Conservation (phyloP, 2,888 invertebrate genomes). For the Agrochola litura region DNA sequence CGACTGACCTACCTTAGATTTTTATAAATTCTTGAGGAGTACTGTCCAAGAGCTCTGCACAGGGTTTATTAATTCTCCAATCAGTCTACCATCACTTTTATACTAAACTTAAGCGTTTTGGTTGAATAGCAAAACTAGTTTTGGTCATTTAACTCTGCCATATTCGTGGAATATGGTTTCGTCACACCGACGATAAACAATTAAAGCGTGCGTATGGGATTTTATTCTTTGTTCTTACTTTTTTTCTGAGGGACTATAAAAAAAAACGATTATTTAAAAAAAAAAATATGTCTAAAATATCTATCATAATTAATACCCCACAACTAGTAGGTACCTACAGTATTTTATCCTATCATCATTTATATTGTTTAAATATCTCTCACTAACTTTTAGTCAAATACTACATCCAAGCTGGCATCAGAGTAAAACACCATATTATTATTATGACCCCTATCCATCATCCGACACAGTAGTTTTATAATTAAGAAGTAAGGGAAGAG, state of each 20-base stretch:
- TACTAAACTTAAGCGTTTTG: constrained; percentile 68
- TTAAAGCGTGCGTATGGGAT: constrained; percentile 11
- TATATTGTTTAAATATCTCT: not conserved
- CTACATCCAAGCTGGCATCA: not conserved
- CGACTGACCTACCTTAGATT: constrained; percentile 66
- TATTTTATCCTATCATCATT: not conserved
- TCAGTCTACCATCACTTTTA: constrained; percentile 65
- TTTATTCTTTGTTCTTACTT: constrained; percentile 7
- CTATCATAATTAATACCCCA: not conserved
- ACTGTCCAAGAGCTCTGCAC: constrained; percentile 63
- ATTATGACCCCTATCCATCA: not conserved
- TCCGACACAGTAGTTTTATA: not conserved
- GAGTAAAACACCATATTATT: not conserved
- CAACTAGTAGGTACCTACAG: not conserved
- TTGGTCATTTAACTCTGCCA: constrained; percentile 52
- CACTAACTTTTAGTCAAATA: not conserved
- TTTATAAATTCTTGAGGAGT: constrained; percentile 40
- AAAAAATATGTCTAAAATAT: not conserved
- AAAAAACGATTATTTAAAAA: too few species aligned
- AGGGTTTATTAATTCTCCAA: constrained; percentile 60
- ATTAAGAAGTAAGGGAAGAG: not conserved
- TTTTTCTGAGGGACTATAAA: not conserved
- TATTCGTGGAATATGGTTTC: constrained; percentile 62
- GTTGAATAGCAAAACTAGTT: constrained; percentile 70
- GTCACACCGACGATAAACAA: constrained; percentile 55